A percentile compares a stretch with the other conserved stretches of the same genome.
phyloP scores from a whole-genome alignment of 2,888 invertebrate species.

The Andrena haemorrhoa region DNA sequence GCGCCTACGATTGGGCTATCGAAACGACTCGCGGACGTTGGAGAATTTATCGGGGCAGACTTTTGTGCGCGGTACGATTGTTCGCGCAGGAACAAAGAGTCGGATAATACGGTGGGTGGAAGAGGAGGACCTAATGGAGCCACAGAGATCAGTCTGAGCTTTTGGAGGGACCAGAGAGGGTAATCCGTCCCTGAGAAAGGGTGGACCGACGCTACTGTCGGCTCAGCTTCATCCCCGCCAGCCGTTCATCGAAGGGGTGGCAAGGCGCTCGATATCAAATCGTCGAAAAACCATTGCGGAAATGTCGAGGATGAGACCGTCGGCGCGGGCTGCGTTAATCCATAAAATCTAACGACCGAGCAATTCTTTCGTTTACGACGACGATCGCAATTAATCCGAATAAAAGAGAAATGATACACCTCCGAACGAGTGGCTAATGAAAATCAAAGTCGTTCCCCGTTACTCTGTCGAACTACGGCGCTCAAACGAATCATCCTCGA shows the following conservation, averaged over 20 bases:
- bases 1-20: too few relatives aligned
- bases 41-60: neutral
- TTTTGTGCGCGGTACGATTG: neutral
- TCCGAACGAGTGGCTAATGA: neutral
- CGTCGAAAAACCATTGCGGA: conserved; percentile 73
- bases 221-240: conserved; percentile 72
- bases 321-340: conserved; percentile 17
- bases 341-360: conserved; percentile 6
- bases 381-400: conserved; percentile 2
- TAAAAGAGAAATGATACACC: conserved; percentile 15
- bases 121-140: conserved; percentile 57
- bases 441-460: too few relatives aligned
- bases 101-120: conserved; percentile 47
- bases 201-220: conserved; percentile 71
- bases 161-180: conserved; percentile 52
- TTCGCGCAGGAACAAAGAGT: conserved; percentile 31
- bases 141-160: conserved; percentile 53
- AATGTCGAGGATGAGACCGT: conserved; percentile 53
- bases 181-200: conserved; percentile 72
- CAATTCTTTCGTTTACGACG: conserved; percentile 25
- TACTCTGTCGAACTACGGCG: too few relatives aligned
- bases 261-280: conserved; percentile 79
- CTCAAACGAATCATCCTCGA: neutral
- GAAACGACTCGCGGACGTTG: neutral
- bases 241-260: conserved; percentile 59